Evolutionary conservation across 1,140 invertebrate genomes (phyloP).

Genomic region (Halesus radiatus): DNA sequence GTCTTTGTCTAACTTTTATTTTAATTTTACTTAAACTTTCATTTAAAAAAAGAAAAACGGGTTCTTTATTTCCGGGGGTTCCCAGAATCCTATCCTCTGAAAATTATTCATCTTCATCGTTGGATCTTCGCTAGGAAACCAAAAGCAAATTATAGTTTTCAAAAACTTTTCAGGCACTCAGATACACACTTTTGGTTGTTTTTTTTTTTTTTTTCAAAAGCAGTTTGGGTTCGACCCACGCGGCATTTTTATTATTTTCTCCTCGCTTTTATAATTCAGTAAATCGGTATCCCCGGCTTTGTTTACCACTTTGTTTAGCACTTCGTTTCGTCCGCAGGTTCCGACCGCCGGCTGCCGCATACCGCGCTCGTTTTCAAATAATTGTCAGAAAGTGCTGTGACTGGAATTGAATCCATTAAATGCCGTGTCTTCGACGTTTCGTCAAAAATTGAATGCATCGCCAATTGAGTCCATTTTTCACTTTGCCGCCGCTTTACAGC

Average conservation of each 20-base stretch:
- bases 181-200: too few relatives aligned
- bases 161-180: too few relatives aligned
- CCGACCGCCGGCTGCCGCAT: neutral
- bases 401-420: neutral
- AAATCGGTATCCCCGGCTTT: neutral
- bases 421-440: neutral
- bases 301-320: neutral
- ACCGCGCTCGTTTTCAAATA: conserved; percentile 18
- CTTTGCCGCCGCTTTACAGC: neutral
- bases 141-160: too few relatives aligned
- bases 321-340: neutral
- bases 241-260: neutral
- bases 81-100: too few relatives aligned
- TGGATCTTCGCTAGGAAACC: too few relatives aligned
- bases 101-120: too few relatives aligned
- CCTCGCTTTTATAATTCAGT: neutral
- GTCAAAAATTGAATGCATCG: neutral
- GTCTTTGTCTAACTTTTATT: too few relatives aligned
- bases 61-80: too few relatives aligned
- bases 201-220: too few relatives aligned
- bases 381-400: neutral
- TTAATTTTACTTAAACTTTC: too few relatives aligned
- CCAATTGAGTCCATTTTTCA: neutral
- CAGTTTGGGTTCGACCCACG: too few relatives aligned
- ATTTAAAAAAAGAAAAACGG: too few relatives aligned